Percentiles rank a stretch among this genome's conserved stretches.
These are phyloP conservation scores for Ormia ochracea DNA, from an alignment of 2,888 invertebrate genomes.

Conservation along the genomic window DNA sequence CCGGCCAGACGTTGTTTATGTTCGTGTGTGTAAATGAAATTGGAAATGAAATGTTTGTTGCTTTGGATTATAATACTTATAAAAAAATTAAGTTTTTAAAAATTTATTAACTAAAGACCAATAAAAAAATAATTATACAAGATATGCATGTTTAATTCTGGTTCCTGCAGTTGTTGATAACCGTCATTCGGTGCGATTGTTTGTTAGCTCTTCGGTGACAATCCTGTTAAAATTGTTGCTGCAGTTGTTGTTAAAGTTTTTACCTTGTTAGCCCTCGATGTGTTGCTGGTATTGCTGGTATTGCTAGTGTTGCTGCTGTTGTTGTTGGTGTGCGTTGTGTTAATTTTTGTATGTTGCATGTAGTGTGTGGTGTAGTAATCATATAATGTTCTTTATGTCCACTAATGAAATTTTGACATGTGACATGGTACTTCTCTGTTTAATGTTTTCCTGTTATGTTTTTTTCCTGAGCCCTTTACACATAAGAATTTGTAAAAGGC, in stretches of 20 bases:
- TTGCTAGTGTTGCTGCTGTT: constrained; percentile 19
- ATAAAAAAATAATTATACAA: constrained; percentile 32
- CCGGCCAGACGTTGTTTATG: background rate
- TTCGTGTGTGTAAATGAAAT: background rate
- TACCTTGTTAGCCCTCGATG: constrained; percentile 9
- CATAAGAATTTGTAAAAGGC: background rate
- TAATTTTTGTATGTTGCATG: constrained; percentile 37
- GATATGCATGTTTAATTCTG: constrained; percentile 45
- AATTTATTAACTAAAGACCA: constrained; percentile 42
- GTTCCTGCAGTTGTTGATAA: constrained; percentile 29
- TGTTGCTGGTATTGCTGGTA: constrained; percentile 7
- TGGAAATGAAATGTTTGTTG: constrained; percentile 57
- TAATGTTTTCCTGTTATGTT: constrained; percentile 53
- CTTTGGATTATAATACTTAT: constrained; percentile 40
- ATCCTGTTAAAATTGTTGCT: constrained; percentile 41
- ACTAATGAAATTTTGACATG: constrained; percentile 62
- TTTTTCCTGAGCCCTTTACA: background rate
- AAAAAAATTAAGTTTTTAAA: constrained; percentile 53
- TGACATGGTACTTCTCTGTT: constrained; percentile 61
- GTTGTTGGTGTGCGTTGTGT: too few relatives aligned
- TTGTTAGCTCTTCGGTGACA: background rate
- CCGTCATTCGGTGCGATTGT: background rate
- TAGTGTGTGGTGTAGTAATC: constrained; percentile 57
- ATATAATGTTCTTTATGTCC: constrained; percentile 61
- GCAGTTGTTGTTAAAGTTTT: constrained; percentile 33